Percentiles rank a stretch among this genome's conserved stretches.
These are phyloP conservation scores for Calcarius ornatus DNA, from an alignment of 2,113 vertebrate species.

Conservation along the genomic window DNA sequence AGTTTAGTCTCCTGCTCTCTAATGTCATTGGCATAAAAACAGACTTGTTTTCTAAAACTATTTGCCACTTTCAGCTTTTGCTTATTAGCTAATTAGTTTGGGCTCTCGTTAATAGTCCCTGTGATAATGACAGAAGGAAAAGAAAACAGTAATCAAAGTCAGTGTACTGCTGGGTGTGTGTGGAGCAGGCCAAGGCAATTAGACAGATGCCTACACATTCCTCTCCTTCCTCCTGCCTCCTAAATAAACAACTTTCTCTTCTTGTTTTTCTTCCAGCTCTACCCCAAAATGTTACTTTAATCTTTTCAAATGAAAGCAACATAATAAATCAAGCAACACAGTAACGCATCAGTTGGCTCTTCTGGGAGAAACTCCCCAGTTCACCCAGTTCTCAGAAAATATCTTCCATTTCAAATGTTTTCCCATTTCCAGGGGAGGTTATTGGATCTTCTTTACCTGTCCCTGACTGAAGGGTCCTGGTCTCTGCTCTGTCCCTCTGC, in stretches of 20 bases:
- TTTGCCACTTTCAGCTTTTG: slow-evolving; percentile 23
- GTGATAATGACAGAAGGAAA: neutral
- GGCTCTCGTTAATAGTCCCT: neutral
- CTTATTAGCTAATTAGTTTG: slow-evolving; percentile 31
- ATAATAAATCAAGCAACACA: neutral
- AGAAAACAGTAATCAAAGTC: neutral
- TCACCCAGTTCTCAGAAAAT: neutral
- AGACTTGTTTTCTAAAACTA: neutral
- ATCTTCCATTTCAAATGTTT: neutral
- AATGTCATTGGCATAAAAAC: neutral
- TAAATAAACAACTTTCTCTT: neutral
- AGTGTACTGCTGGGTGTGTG: neutral
- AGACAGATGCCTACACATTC: neutral
- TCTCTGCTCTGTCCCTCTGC: neutral
- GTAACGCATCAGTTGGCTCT: neutral
- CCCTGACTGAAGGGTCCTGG: neutral
- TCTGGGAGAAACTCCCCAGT: neutral
- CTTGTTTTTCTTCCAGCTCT: neutral
- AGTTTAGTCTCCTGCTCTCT: neutral
- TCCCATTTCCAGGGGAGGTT: neutral
- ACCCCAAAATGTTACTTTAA: neutral
- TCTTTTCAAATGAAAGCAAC: neutral
- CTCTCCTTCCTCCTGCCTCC: neutral
- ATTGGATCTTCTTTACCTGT: neutral
- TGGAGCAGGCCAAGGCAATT: neutral